Evolutionary conservation across 53 echinoderm and acorn worm species (phyloP).

Genomic region (Temnopleurus reevesii): DNA sequence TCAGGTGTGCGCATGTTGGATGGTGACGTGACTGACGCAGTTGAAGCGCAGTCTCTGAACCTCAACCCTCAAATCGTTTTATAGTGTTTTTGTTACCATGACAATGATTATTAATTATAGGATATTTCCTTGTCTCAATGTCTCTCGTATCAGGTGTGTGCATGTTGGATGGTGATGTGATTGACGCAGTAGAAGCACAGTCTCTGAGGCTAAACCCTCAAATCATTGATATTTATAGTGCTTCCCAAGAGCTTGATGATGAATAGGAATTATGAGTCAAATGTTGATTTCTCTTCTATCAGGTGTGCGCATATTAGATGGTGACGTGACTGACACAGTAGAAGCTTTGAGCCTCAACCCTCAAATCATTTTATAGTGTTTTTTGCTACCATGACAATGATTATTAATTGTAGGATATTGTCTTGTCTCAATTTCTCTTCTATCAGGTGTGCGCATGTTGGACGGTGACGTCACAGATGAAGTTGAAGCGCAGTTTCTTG

Average conservation of each 20-base stretch:
- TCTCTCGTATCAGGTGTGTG: no score
- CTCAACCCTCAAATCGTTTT: constrained; percentile 66
- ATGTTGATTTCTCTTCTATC: no score
- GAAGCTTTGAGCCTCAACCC: constrained; percentile 69
- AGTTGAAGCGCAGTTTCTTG: constrained; percentile 70
- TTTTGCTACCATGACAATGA: constrained; percentile 80
- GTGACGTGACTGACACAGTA: constrained; percentile 71
- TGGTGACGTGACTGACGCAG: constrained; percentile 73
- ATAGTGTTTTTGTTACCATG: constrained; percentile 83
- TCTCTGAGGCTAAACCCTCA: constrained; percentile 66
- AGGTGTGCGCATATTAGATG: constrained; percentile 78
- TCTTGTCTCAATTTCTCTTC: no score
- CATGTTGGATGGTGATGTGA: constrained; percentile 78
- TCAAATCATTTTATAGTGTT: constrained; percentile 82
- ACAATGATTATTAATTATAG: no score
- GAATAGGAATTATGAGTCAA: no score
- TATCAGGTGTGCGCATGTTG: constrained; percentile 67
- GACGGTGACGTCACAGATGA: constrained; percentile 78
- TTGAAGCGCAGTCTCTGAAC: constrained; percentile 66
- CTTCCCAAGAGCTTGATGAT: constrained; percentile 78
- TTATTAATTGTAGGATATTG: no score
- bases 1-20: constrained; percentile 72
- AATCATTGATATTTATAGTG: constrained; percentile 79
- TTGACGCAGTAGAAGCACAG: constrained; percentile 68
- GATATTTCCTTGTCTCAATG: no score